phyloP scores from a whole-genome alignment of 2,797 vertebrate genomes.

The Anguilla pacifica region DNA sequence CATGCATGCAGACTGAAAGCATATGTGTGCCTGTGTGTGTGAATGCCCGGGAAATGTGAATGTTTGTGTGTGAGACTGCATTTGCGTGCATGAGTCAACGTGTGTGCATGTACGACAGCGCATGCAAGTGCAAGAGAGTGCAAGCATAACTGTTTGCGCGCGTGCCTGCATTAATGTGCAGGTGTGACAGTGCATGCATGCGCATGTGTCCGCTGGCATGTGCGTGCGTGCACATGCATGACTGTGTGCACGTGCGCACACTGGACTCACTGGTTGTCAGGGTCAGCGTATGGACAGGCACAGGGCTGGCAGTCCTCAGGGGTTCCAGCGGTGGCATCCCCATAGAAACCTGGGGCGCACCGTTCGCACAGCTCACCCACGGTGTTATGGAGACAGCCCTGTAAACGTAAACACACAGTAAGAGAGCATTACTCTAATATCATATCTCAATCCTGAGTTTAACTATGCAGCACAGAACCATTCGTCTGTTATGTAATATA shows the following conservation, averaged over 20 bases:
- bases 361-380: conserved; percentile 87
- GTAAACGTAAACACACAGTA: conserved; percentile 17
- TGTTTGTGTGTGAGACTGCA: not conserved
- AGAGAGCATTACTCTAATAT: not conserved
- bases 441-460: not conserved
- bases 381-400: conserved; percentile 88
- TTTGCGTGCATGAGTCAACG: too few species aligned
- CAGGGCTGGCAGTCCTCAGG: conserved; percentile 96
- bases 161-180: not conserved
- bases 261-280: conserved; percentile 86
- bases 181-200: not conserved
- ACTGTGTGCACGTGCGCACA: not conserved
- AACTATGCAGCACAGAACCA: not conserved
- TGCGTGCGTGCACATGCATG: not conserved
- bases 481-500: not conserved
- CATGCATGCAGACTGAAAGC: too few species aligned
- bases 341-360: conserved; percentile 87
- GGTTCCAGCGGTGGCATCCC: conserved; percentile 87
- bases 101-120: not conserved
- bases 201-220: not conserved
- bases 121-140: not conserved
- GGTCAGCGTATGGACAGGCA: conserved; percentile 87
- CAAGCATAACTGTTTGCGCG: not conserved
- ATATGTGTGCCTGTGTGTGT: not conserved
- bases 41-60: not conserved